Evolutionary conservation across 2,888 invertebrate genomes (phyloP).

Genomic region (Tenodera sinensis): DNA sequence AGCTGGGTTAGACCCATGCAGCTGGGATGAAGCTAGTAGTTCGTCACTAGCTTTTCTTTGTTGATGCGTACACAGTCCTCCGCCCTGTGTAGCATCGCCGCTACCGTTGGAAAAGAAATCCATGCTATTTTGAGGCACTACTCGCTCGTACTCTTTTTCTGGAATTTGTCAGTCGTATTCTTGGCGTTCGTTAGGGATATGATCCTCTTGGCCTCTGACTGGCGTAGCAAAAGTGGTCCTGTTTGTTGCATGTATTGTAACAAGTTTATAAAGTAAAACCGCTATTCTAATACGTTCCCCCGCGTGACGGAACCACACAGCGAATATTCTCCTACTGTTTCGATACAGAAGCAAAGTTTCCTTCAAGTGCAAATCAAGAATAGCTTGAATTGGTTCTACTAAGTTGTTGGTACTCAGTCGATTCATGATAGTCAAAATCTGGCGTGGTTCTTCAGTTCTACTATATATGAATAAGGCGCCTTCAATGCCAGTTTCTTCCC

Average conservation of each 20-base stretch:
- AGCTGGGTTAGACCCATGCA: slow-evolving; percentile 79
- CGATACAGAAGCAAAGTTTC: slow-evolving; percentile 88
- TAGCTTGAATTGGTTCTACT: slow-evolving; percentile 86
- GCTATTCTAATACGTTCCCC: slow-evolving; percentile 83
- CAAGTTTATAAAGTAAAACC: slow-evolving; percentile 65
- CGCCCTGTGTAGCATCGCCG: slow-evolving; percentile 38
- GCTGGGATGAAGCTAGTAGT: slow-evolving; percentile 54
- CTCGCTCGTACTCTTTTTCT: slow-evolving; percentile 38
- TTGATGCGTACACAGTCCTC: slow-evolving; percentile 12
- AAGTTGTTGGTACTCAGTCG: slow-evolving; percentile 84
- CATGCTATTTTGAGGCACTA: slow-evolving; percentile 78
- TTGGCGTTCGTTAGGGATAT: slow-evolving; percentile 54
- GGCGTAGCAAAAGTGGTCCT: slow-evolving; percentile 70
- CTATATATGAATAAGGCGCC: slow-evolving; percentile 92
- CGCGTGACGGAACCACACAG: slow-evolving; percentile 94
- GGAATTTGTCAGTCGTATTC: slow-evolving; percentile 32
- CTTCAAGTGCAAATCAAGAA: slow-evolving; percentile 87
- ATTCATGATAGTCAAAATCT: slow-evolving; percentile 94
- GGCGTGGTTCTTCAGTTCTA: slow-evolving; percentile 83
- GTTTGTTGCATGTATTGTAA: slow-evolving; percentile 55
- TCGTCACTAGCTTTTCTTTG: slow-evolving; percentile 4
- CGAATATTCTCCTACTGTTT: slow-evolving; percentile 81
- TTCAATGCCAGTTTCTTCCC: slow-evolving; percentile 93
- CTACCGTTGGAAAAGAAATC: slow-evolving; percentile 84
- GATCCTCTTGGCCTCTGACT: slow-evolving; percentile 85